These are phyloP conservation scores for Campopleginae sp. DNA, from an alignment of 2,888 invertebrate genomes.

Conservation along the genomic window DNA sequence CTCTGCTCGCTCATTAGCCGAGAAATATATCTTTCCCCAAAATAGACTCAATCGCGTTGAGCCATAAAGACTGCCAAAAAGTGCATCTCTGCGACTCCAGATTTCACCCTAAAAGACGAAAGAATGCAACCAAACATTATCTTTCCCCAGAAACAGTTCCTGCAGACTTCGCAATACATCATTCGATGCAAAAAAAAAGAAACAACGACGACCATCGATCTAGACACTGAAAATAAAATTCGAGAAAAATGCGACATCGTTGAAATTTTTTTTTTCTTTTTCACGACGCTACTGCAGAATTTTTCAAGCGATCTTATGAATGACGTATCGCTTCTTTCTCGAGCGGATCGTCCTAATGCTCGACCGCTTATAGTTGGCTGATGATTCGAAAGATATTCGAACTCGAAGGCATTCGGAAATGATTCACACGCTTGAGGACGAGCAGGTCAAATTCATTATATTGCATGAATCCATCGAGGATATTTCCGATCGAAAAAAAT, in stretches of 20 bases:
- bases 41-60: not conserved
- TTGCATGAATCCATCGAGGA: not conserved
- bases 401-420: not conserved
- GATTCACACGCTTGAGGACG: not conserved
- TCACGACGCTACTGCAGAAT: no score
- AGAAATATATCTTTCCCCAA: not conserved
- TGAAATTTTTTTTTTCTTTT: no score
- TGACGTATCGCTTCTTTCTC: not conserved
- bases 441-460: not conserved
- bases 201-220: not conserved
- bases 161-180: not conserved
- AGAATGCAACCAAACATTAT: not conserved
- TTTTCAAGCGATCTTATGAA: not conserved
- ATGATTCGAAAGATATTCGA: not conserved
- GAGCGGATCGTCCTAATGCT: not conserved
- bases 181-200: not conserved
- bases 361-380: not conserved
- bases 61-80: not conserved
- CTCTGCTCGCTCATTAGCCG: not conserved
- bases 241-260: not conserved
- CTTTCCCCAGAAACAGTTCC: not conserved
- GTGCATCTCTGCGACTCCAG: no score
- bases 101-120: not conserved
- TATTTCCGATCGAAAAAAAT: not conserved
- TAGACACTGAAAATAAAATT: not conserved